Evolutionary conservation across 2,888 invertebrate species (phyloP).

Genomic region (Leptothorax acervorum): DNA sequence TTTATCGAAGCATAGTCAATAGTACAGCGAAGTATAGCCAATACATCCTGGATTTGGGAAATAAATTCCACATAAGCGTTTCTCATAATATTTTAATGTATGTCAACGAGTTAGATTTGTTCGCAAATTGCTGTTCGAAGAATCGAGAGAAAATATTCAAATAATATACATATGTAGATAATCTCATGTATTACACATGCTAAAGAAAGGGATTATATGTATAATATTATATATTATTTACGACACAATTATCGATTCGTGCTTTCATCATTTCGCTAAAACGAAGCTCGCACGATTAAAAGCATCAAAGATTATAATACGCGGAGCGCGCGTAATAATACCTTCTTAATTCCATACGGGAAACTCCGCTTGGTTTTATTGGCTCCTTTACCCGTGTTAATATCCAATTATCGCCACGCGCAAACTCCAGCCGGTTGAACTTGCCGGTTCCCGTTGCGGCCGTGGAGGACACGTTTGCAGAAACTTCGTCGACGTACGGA

Average conservation of each 20-base stretch:
- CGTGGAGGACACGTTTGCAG: slow-evolving; percentile 75
- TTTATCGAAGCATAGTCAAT: slow-evolving; percentile 6
- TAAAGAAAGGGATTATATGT: neutral
- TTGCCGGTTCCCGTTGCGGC: slow-evolving; percentile 58
- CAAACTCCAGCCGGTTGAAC: slow-evolving; percentile 64
- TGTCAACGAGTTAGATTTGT: neutral
- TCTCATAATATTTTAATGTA: neutral
- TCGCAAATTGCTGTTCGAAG: neutral
- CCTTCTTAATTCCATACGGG: neutral
- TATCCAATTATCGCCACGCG: slow-evolving; percentile 79
- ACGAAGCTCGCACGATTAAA: neutral
- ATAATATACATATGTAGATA: neutral
- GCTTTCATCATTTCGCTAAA: neutral
- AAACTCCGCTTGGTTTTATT: neutral
- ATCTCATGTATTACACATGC: neutral
- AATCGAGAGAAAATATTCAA: neutral
- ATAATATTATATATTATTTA: neutral
- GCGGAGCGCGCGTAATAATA: neutral
- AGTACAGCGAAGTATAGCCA: neutral
- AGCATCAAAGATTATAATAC: neutral
- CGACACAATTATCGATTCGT: neutral
- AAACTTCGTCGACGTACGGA: slow-evolving; percentile 76
- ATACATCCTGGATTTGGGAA: neutral
- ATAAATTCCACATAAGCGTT: neutral
- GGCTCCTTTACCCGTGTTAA: slow-evolving; percentile 70